Evolutionary conservation across 2,888 invertebrate species (phyloP).

Genomic region (Polietes domitor): DNA sequence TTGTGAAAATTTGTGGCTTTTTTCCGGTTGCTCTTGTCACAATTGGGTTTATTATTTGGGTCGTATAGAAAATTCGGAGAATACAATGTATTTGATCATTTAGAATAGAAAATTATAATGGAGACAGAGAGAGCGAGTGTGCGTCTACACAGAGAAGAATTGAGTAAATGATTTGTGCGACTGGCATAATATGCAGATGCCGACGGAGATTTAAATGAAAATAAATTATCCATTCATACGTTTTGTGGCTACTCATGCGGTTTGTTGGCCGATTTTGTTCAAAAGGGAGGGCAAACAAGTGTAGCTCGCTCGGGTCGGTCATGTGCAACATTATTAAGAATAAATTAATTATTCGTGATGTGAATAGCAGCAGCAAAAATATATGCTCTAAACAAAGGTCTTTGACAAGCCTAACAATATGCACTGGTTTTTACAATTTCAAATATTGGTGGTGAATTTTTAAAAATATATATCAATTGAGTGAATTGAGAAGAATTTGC

Average conservation of each 20-base stretch:
- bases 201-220: not conserved
- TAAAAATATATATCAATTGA: no score
- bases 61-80: conserved; percentile 9
- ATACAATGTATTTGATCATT: conserved; percentile 22
- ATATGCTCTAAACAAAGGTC: no score
- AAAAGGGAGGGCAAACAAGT: no score
- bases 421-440: no score
- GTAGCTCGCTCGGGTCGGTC: no score
- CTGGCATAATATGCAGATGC: conserved; percentile 14
- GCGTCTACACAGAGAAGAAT: no score
- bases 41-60: conserved; percentile 30
- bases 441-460: no score
- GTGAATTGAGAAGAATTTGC: no score
- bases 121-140: not conserved
- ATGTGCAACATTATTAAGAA: no score
- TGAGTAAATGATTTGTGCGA: conserved; percentile 7
- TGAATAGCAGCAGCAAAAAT: no score
- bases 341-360: no score
- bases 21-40: not conserved
- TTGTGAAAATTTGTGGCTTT: conserved; percentile 15
- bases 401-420: no score
- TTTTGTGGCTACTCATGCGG: not conserved
- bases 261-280: not conserved
- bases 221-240: conserved; percentile 12
- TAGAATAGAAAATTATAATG: conserved; percentile 14